Evolutionary conservation across 23 tunicate genomes (phyloP), one percentile per base, ranked within the genome.

Genomic region (Styela clava): DNA sequence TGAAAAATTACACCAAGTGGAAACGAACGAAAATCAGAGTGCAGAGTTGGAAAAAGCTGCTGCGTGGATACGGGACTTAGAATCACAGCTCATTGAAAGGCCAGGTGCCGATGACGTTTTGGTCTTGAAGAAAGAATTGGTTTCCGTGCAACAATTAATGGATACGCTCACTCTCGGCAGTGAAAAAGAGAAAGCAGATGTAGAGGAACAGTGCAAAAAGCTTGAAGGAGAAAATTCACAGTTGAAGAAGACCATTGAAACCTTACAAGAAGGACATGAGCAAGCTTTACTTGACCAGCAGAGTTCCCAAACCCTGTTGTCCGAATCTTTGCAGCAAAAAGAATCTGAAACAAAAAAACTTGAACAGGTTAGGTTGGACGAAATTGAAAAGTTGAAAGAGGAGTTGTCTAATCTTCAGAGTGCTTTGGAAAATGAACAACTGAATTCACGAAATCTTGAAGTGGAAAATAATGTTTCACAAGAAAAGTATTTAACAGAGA

Each of bases 91-190:
- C 78, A 91, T 86, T 19, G 91, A 93, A 68, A 79, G 98, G 25
- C 98, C 98, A 5, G 93, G 93, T 25, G 98, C 93, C 1, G 98
- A 93, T 82, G 98, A 93, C 64, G 98, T 93, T 3, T 83, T 87
- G 86, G 98, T 93, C 56, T 68, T 93, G 26, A 87, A 93, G 63
- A 93, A 93, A 78, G 98, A 93, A 76, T 79, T 93, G 20, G 94
- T 93, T 74, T 84, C 88, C 22, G 98, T 93, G 79, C 98, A 93
- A 74, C 83, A 86, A 35, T 72, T 93, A 36, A 93, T 93, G 98
- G 89, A 93, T 80, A 87, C 84, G 56, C 63, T 93, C 79, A 87
- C 89, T 23, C 23, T 62, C 44, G 93, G 87, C 62, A 79, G 84
- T 27, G 98, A 93, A 82, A 79, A 87, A 87, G 32, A 79, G 74